Base-by-base conservation (phyloP, 2,888 invertebrate species). In the Cryptocephalus primarius region DNA sequence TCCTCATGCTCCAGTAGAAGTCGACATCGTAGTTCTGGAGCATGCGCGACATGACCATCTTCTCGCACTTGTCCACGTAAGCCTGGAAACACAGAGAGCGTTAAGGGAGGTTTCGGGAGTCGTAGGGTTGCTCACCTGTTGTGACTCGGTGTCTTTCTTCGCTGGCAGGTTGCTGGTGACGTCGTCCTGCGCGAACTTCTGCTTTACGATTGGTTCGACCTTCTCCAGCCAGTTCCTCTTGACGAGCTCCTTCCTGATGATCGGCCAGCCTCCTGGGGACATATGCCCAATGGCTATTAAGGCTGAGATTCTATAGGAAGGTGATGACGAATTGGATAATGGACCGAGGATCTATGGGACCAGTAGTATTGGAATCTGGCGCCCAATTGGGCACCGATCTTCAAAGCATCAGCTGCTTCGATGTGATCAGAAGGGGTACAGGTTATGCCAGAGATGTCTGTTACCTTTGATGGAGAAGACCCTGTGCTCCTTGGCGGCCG, bases 1-100 rank as follows among this genome's bases (percentile, higher is more conserved):
- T 80, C 54, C 88, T 83, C 46, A 88, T 83, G 41, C 90, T 90
- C 92, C 94, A 94, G 33, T 93, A 77, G 59, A 94, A 88, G 61
- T 92, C 88, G 1, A 90, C 86, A 0, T 84, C 80, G 58, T 84
- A 80, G 60, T 85, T 83, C 57, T 83, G 82, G 61, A 91, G 75
- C 67, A 90, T 83, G 57, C 88, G 77, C 4, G 83, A 85, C 62
- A 87, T 76, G 43, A 50, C 48, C n/a, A 57, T 77, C 50, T 79
- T 73, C 64, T 86, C 85, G 43, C 83, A 80, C 69, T 79, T 83
- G 2, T 76, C 72, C 8, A 79, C 69, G 55, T 77, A 75, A 47
- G 60, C 64, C 11, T n/a, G n/a, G n/a, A n/a, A n/a, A n/a, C n/a
- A n/a, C n/a, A n/a, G n/a, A n/a, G n/a, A n/a, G n/a, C n/a, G n/a